Percentiles rank a stretch among this genome's conserved stretches.
phyloP scores from a whole-genome alignment of 2,797 vertebrate genomes.

The Sarcophilus harrisii region DNA sequence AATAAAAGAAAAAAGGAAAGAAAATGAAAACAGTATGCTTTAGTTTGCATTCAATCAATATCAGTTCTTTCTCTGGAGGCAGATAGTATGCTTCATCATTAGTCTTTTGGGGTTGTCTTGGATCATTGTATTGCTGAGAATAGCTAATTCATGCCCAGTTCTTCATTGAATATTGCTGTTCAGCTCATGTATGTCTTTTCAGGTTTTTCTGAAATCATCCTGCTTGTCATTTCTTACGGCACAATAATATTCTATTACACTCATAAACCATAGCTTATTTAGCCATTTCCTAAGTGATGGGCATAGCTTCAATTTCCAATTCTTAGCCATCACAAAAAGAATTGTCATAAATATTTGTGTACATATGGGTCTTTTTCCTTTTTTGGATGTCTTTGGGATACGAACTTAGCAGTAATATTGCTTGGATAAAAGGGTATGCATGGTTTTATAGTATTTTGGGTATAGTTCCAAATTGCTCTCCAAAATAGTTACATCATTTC shows the following conservation, averaged over 20 bases:
- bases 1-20: neutral
- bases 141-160: neutral
- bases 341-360: neutral
- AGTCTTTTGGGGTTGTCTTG: neutral
- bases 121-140: neutral
- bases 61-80: neutral
- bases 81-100: neutral
- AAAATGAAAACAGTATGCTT: neutral
- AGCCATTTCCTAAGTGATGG: neutral
- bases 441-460: neutral
- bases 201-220: neutral
- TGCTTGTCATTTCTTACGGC: neutral
- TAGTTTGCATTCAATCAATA: neutral
- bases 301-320: neutral
- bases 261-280: neutral
- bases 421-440: neutral
- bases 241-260: neutral
- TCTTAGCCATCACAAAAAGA: neutral
- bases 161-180: neutral
- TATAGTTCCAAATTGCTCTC: neutral
- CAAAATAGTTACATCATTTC: neutral
- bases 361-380: neutral
- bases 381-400: neutral
- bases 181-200: neutral
- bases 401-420: neutral